These are phyloP conservation scores for Acheta domesticus DNA, from an alignment of 2,888 invertebrate species.

Conservation along the genomic window DNA sequence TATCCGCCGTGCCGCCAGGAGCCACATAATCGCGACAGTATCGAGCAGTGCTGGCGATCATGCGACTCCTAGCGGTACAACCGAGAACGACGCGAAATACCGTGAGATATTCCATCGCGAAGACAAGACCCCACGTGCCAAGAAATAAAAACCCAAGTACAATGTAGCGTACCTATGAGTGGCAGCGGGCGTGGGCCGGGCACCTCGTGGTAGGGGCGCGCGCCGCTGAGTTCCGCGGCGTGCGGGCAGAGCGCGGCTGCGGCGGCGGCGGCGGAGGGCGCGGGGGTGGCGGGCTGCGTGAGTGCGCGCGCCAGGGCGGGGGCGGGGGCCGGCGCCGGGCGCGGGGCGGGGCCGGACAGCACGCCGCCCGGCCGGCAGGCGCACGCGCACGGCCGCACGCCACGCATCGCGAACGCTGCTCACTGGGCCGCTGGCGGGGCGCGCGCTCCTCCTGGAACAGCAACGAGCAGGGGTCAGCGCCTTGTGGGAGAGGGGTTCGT, in stretches of 20 bases:
- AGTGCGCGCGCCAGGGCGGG: neutral
- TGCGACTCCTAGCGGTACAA: no score
- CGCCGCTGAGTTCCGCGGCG: slow-evolving; percentile 22
- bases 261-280: neutral
- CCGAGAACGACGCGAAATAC: no score
- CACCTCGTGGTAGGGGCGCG: slow-evolving; percentile 64
- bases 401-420: neutral
- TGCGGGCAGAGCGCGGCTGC: neutral
- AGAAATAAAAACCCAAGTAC: no score
- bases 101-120: no score
- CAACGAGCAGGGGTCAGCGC: no score
- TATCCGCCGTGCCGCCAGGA: no score
- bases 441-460: no score
- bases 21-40: no score
- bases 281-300: neutral
- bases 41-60: no score
- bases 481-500: no score
- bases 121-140: no score
- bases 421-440: no score
- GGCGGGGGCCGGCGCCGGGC: neutral
- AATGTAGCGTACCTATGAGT: slow-evolving; percentile 24
- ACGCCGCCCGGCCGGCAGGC: neutral
- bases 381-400: neutral
- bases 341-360: neutral
- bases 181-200: slow-evolving; percentile 79